Conservation (phyloP, 23 tunicate species). For the Styela plicata region DNA sequence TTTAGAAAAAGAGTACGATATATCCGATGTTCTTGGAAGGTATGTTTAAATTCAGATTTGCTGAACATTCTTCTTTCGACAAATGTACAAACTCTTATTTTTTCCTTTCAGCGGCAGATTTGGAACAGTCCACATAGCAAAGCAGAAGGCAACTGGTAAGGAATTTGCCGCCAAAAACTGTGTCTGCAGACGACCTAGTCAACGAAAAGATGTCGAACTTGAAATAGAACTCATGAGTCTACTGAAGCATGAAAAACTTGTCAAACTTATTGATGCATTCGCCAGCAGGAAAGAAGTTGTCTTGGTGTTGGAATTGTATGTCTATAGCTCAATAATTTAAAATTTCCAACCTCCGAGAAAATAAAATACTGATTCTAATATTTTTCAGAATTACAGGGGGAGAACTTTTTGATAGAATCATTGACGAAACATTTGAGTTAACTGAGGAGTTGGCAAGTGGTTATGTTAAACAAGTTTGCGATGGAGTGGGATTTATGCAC, state of each 20-base stretch:
- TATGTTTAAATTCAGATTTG: too few species aligned
- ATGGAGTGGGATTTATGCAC: conserved; percentile 74
- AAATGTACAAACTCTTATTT: neutral
- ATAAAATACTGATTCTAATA: too few species aligned
- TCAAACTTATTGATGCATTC: conserved; percentile 54
- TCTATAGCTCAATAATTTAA: too few species aligned
- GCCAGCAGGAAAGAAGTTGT: conserved; percentile 44
- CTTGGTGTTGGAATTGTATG: conserved; percentile 89
- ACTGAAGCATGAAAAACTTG: conserved; percentile 62
- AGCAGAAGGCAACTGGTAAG: conserved; percentile 42
- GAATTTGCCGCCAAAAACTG: conserved; percentile 80
- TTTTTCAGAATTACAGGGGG: conserved; percentile 90
- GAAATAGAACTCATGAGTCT: conserved; percentile 81
- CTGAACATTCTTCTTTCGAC: neutral
- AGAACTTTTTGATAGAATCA: conserved; percentile 82
- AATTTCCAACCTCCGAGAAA: neutral
- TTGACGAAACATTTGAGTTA: conserved; percentile 67
- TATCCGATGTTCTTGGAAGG: conserved; percentile 16
- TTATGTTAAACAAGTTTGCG: conserved; percentile 75
- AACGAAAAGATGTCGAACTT: conserved; percentile 75
- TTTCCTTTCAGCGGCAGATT: conserved; percentile 61
- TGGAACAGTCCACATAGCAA: conserved; percentile 67
- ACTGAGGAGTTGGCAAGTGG: conserved; percentile 65
- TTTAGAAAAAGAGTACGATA: conserved; percentile 1
- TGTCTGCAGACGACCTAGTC: conserved; percentile 65